phyloP scores from a whole-genome alignment of 2,888 invertebrate genomes.

The Thalpophila matura region DNA sequence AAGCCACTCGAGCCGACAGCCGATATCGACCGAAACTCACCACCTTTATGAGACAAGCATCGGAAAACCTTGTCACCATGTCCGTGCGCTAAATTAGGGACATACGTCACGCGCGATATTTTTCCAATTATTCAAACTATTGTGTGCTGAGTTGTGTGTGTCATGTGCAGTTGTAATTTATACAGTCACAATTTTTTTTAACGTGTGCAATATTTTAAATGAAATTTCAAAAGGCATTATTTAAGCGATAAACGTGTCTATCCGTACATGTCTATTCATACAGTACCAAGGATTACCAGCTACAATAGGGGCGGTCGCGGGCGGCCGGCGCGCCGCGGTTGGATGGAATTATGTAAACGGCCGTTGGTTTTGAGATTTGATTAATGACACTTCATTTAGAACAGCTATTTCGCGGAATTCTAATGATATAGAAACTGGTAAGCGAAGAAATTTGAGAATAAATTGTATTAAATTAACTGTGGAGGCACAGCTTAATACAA shows the following conservation, averaged over 20 bases:
- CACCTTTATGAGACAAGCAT: conserved; percentile 78
- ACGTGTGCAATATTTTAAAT: conserved; percentile 23
- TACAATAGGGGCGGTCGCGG: conserved; percentile 58
- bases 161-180: conserved; percentile 3
- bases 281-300: conserved; percentile 33
- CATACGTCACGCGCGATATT: conserved; percentile 48
- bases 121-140: conserved; percentile 24
- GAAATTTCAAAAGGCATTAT: conserved; percentile 19
- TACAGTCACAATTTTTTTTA: conserved; percentile 1
- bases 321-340: conserved; percentile 63
- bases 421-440: conserved; percentile 64
- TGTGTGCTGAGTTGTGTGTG: background rate
- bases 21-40: conserved; percentile 77
- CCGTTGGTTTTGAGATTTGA: conserved; percentile 76
- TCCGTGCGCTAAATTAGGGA: conserved; percentile 55
- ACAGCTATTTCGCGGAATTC: conserved; percentile 67
- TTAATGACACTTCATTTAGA: conserved; percentile 74
- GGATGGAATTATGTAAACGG: conserved; percentile 71
- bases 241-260: conserved; percentile 16
- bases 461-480: conserved; percentile 57
- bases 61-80: conserved; percentile 70
- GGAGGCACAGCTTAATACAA: conserved; percentile 38
- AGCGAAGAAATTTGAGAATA: conserved; percentile 47
- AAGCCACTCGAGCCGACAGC: conserved; percentile 80
- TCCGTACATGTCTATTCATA: conserved; percentile 43